phyloP scores from a whole-genome alignment of 2,113 vertebrate species.

The Oncorhynchus masou region DNA sequence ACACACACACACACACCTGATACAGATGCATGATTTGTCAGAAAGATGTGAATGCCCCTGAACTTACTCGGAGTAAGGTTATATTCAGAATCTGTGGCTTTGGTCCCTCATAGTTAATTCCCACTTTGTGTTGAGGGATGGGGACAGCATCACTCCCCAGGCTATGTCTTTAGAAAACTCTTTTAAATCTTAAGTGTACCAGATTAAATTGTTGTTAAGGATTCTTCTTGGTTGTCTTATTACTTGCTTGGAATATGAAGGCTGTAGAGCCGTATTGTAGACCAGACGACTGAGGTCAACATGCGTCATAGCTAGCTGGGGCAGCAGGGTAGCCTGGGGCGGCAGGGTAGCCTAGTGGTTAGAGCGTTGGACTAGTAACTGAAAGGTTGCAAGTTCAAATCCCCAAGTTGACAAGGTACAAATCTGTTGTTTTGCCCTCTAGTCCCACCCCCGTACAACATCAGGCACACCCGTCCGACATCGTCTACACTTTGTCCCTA shows the following conservation, averaged over 20 bases:
- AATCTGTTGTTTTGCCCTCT: too few relatives aligned
- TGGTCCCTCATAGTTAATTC: constrained; percentile 16
- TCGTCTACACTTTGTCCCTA: neutral
- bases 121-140: constrained; percentile 34
- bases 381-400: too few relatives aligned
- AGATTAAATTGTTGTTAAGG: constrained; percentile 27
- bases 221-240: neutral
- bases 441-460: too few relatives aligned
- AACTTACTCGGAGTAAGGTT: neutral
- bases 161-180: constrained; percentile 20
- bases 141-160: constrained; percentile 34
- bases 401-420: too few relatives aligned
- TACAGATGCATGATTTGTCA: constrained; percentile 29
- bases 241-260: too few relatives aligned
- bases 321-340: too few relatives aligned
- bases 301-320: too few relatives aligned
- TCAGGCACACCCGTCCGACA: neutral
- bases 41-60: constrained; percentile 15
- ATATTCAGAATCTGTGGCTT: neutral
- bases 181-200: constrained; percentile 59
- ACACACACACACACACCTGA: constrained; percentile 4
- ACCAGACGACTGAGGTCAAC: too few relatives aligned
- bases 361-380: too few relatives aligned
- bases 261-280: too few relatives aligned
- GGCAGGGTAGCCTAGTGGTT: too few relatives aligned